Evolutionary conservation across 2,113 vertebrate species (phyloP), one percentile per base, ranked within the genome.

Genomic region (Clarias magur): DNA sequence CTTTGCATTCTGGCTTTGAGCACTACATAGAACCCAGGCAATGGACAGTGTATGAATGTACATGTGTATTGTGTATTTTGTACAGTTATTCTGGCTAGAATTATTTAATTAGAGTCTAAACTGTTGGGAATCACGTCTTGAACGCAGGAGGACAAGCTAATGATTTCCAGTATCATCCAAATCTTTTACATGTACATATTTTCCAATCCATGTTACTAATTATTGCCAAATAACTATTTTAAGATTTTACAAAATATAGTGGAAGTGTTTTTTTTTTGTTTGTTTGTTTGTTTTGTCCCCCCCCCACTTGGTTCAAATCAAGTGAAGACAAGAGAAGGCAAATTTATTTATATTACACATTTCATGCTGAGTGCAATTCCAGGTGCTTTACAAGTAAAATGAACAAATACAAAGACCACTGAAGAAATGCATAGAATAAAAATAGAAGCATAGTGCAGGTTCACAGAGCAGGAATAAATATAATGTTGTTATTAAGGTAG

Each of bases 1-100:
- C 91, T 95, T 95, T 96, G 93, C 94, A 93, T 95, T 91, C 82
- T 86, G 89, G 88, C 73, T 80, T 87, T 86, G 27, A 83, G 70
- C 63, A 13, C 72, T 68, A 80, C 80, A 21, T 72, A 59, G 76
- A 42, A 60, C 70, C 9, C 53, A 63, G 63, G 59, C 82, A 42
- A 57, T 62, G 57, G 86, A 21, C 68, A 30, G 78, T 54, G 17
- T 53, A n/a, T 30, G 27, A 30, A 1, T 7, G 7, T 21, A 6
- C 53, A 21, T 42, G 34, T 72, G 13, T 12, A 15, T 17, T 15
- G 15, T 53, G 2, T 62, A 60, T 83, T 70, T 79, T 54, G 48
- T 54, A 82, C 15, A 57, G n/a, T 63, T 86, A 67, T 13, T 54
- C 48, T 19, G 56, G 3, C 27, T 9, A 13, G 48, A 54, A n/a